A percentile compares a stretch with the other conserved stretches of the same genome.
These are phyloP conservation scores for Excalfactoria chinensis DNA, from an alignment of 2,113 vertebrate genomes.

Conservation along the genomic window DNA sequence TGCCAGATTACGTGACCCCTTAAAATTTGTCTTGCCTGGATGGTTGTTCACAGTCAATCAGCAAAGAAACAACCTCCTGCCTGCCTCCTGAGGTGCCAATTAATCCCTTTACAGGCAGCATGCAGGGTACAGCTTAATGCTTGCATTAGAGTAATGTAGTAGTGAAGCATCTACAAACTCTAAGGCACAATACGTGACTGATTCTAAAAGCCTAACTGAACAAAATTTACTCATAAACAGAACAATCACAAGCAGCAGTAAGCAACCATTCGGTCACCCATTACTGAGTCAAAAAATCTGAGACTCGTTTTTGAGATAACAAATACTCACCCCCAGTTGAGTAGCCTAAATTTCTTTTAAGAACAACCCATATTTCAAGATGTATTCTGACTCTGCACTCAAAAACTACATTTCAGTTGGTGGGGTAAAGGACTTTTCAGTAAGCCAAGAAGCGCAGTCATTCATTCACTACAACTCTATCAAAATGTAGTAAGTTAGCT, in stretches of 20 bases:
- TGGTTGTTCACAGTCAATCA: conserved; percentile 63
- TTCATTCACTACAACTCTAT: not conserved
- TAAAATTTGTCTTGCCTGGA: conserved; percentile 62
- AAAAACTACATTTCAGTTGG: not conserved
- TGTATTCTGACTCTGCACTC: not conserved
- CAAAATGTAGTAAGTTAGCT: not conserved
- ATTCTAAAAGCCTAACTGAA: not conserved
- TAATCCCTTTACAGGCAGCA: not conserved
- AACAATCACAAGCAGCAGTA: not conserved
- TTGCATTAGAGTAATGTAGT: not conserved
- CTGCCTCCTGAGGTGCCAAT: not conserved
- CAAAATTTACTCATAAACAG: not conserved
- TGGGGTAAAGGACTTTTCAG: not conserved
- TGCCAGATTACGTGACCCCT: conserved; percentile 23
- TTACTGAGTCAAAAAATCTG: not conserved
- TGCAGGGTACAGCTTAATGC: not conserved
- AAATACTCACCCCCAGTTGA: not conserved
- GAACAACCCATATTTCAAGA: not conserved
- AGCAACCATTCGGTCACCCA: not conserved
- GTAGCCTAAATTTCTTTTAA: not conserved
- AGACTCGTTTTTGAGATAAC: not conserved
- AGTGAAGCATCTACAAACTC: not conserved
- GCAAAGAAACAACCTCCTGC: conserved; percentile 47
- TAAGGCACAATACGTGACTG: not conserved
- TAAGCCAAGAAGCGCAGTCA: accelerated